Evolutionary conservation across 1,140 invertebrate genomes (phyloP).

Genomic region (Dreissena polymorpha): DNA sequence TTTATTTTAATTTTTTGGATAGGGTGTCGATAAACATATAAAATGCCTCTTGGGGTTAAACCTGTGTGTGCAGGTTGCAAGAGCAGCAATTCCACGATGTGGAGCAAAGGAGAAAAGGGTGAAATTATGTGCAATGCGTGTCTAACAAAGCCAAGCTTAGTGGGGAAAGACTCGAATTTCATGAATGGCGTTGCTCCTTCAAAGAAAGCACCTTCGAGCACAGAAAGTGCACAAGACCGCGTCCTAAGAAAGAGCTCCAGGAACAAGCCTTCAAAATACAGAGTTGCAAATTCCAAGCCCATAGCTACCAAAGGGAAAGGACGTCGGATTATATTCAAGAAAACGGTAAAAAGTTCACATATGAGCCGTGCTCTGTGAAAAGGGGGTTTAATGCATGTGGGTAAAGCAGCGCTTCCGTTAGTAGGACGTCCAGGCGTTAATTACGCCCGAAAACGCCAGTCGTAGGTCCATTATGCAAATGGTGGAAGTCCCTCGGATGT

Average conservation of each 20-base stretch:
- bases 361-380: no score
- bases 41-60: constrained; percentile 84
- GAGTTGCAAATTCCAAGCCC: constrained; percentile 82
- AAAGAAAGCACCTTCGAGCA: constrained; percentile 25
- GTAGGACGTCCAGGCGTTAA: no score
- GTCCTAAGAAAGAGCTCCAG: constrained; percentile 77
- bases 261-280: constrained; percentile 79
- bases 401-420: no score
- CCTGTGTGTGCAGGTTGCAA: constrained; percentile 84
- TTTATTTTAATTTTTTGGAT: no score
- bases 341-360: constrained; percentile 83
- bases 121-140: constrained; percentile 84
- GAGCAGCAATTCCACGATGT: constrained; percentile 82
- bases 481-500: no score
- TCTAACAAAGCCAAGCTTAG: constrained; percentile 74
- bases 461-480: no score
- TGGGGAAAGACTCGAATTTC: constrained; percentile 52
- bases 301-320: constrained; percentile 86
- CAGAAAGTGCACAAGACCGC: constrained; percentile 52
- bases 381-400: no score
- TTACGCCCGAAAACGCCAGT: no score
- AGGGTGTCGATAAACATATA: constrained; percentile 5
- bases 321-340: constrained; percentile 89
- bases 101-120: constrained; percentile 83
- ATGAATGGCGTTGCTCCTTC: constrained; percentile 48